Evolutionary conservation across 2,797 vertebrate species (phyloP).

Genomic region (Clarias fuscus): DNA sequence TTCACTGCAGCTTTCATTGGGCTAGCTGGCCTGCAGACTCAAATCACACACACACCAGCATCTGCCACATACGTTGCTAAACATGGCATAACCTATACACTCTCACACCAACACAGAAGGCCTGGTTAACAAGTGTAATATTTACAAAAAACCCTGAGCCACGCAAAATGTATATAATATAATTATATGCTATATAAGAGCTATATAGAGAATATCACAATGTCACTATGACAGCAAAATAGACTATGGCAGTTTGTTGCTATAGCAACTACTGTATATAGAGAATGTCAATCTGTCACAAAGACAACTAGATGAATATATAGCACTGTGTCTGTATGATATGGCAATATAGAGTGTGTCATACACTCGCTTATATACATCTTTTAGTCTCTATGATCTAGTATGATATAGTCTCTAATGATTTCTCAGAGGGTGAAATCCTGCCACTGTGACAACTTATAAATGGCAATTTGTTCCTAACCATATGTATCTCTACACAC

Average conservation of each 20-base stretch:
- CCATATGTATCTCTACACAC: neutral
- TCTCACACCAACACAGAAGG: constrained; percentile 18
- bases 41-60: constrained; percentile 23
- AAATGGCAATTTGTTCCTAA: neutral
- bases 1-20: constrained; percentile 85
- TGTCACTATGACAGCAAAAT: neutral
- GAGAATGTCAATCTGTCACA: neutral
- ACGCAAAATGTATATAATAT: neutral
- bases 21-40: constrained; percentile 41
- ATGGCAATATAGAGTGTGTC: neutral
- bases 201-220: neutral
- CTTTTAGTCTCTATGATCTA: neutral
- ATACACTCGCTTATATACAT: neutral
- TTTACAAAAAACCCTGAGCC: neutral
- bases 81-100: constrained; percentile 28
- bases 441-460: neutral
- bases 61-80: constrained; percentile 26
- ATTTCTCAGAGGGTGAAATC: neutral
- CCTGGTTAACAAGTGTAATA: neutral
- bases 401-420: too few relatives aligned
- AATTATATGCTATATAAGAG: neutral
- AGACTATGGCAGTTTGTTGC: neutral
- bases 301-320: neutral
- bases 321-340: neutral
- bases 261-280: neutral